Evolutionary conservation across 2,888 invertebrate genomes (phyloP).

Genomic region (Patella caerulea): DNA sequence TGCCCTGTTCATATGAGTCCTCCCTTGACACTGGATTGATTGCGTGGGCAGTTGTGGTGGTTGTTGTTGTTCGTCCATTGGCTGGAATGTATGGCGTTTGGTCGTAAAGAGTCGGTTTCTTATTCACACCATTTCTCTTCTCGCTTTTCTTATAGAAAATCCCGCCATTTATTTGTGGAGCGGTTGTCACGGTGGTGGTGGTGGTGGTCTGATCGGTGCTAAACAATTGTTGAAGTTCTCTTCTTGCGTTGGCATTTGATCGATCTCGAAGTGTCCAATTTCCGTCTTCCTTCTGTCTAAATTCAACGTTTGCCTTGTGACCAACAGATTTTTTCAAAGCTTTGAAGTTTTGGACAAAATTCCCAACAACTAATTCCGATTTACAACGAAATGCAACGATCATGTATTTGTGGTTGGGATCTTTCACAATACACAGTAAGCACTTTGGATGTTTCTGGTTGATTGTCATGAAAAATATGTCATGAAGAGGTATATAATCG

Average conservation of each 20-base stretch:
- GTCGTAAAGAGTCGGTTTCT: slow-evolving; percentile 9
- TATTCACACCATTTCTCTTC: background rate
- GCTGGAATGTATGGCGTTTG: slow-evolving; percentile 15
- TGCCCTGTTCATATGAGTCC: slow-evolving; percentile 18
- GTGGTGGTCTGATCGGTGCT: slow-evolving; percentile 20
- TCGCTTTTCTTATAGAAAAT: background rate
- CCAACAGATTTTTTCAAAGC: slow-evolving; percentile 20
- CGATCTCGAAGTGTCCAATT: slow-evolving; percentile 59
- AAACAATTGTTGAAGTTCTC: slow-evolving; percentile 13
- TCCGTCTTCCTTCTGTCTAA: slow-evolving; percentile 45
- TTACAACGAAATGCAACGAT: slow-evolving; percentile 50
- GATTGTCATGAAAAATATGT: slow-evolving; percentile 49
- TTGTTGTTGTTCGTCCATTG: slow-evolving; percentile 13
- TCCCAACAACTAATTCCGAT: slow-evolving; percentile 43
- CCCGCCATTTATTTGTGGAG: slow-evolving; percentile 23
- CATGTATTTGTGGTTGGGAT: slow-evolving; percentile 40
- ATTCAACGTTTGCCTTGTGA: slow-evolving; percentile 33
- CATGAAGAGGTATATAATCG: slow-evolving; percentile 40
- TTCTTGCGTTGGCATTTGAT: background rate
- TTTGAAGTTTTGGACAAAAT: slow-evolving; percentile 43
- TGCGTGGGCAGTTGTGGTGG: background rate
- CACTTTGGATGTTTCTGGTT: slow-evolving; percentile 46
- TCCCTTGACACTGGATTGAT: slow-evolving; percentile 16
- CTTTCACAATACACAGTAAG: slow-evolving; percentile 49
- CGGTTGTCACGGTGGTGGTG: too few species aligned